Evolutionary conservation across 1,140 invertebrate species (phyloP).

Genomic region (Drosophila pachea): DNA sequence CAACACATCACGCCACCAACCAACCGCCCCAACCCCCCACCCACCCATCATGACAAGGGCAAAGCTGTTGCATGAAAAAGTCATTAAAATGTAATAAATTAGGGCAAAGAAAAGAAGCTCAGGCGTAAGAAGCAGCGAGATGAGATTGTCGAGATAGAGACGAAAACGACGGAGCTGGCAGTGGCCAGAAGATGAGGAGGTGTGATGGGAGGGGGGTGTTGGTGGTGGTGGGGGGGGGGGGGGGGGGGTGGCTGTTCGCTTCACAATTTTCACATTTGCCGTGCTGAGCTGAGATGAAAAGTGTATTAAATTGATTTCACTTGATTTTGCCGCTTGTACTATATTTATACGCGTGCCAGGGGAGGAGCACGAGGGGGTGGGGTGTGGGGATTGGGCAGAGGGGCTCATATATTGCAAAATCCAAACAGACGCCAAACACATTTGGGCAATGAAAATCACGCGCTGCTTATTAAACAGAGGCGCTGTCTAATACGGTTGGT

Average conservation of each 20-base stretch:
- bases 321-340: constrained; percentile 64
- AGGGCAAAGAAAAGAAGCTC: constrained; percentile 56
- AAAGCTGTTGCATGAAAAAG: constrained; percentile 61
- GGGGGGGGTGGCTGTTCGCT: not conserved
- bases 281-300: constrained; percentile 38
- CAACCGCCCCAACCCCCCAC: not conserved
- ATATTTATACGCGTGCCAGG: constrained; percentile 44
- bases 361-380: constrained; percentile 19
- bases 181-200: not conserved
- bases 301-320: constrained; percentile 70
- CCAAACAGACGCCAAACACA: constrained; percentile 60
- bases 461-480: constrained; percentile 70
- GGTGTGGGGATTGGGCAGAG: constrained; percentile 12
- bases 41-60: constrained; percentile 13
- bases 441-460: constrained; percentile 73
- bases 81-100: constrained; percentile 76
- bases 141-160: constrained; percentile 7
- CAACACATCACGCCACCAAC: not conserved
- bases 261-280: constrained; percentile 38
- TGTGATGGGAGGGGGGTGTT: not conserved
- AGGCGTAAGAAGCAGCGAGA: constrained; percentile 16
- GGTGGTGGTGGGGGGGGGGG: too few relatives aligned
- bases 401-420: constrained; percentile 66
- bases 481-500: constrained; percentile 11
- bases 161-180: not conserved